phyloP scores from a whole-genome alignment of 2,113 vertebrate genomes.

The Leuciscus idus region DNA sequence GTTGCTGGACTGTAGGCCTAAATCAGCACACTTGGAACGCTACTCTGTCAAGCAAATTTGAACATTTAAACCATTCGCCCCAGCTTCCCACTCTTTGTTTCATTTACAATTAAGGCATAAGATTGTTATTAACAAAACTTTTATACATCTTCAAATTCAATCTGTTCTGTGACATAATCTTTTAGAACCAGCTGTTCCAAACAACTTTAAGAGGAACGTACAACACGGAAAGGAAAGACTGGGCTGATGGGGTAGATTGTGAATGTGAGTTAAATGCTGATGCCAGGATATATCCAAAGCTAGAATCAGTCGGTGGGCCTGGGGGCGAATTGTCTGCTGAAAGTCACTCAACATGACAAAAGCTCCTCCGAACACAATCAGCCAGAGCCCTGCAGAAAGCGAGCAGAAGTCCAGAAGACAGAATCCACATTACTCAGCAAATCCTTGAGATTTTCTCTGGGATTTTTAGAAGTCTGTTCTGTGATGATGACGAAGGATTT shows the following conservation, averaged over 20 bases:
- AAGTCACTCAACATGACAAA: slow-evolving; percentile 41
- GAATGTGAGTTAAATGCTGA: slow-evolving; percentile 13
- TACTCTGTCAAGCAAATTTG: neutral
- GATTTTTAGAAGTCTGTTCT: neutral
- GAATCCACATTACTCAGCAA: neutral
- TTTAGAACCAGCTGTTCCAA: neutral
- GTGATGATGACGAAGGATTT: neutral
- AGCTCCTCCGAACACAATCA: slow-evolving; percentile 21
- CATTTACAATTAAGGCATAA: neutral
- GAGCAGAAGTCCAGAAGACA: neutral
- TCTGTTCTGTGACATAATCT: neutral
- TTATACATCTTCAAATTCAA: neutral
- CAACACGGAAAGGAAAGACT: slow-evolving; percentile 26
- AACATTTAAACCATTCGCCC: neutral
- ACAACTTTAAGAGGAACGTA: slow-evolving; percentile 1
- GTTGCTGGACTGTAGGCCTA: neutral
- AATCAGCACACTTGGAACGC: neutral
- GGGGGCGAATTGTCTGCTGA: slow-evolving; percentile 1
- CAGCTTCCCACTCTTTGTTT: neutral
- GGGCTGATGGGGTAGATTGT: slow-evolving; percentile 34
- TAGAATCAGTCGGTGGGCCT: slow-evolving; percentile 32
- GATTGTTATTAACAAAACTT: neutral
- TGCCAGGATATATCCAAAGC: slow-evolving; percentile 24
- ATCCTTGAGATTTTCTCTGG: neutral
- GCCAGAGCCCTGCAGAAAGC: neutral